Evolutionary conservation across 2,888 invertebrate species (phyloP).

Genomic region (Itoplectis maculator): DNA sequence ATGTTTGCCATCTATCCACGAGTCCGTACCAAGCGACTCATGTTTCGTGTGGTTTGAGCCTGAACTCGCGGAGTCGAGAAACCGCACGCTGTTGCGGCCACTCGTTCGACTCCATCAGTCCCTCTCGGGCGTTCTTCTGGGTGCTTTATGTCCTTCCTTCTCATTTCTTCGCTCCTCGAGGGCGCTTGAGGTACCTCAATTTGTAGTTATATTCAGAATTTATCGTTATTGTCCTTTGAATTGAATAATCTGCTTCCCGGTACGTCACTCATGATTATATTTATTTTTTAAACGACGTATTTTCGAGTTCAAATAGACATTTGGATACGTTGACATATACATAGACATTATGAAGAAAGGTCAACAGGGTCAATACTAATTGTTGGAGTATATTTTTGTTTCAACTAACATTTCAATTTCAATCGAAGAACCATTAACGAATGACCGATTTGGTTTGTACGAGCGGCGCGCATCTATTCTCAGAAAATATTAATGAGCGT

Average conservation of each 20-base stretch:
- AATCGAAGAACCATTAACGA: no score
- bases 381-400: no score
- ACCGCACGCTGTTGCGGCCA: conserved; percentile 39
- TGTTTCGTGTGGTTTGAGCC: conserved; percentile 41
- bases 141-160: conserved; percentile 29
- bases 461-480: no score
- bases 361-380: no score
- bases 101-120: conserved; percentile 31
- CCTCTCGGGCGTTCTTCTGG: conserved; percentile 19
- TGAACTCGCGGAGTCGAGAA: conserved; percentile 51
- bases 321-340: no score
- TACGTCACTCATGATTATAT: conserved; percentile 3
- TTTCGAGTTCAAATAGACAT: no score
- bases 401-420: no score
- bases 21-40: conserved; percentile 28
- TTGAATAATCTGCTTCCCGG: conserved; percentile 28
- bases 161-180: conserved; percentile 20
- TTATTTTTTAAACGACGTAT: conserved; percentile 15
- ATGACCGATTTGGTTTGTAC: no score
- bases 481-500: no score
- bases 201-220: conserved; percentile 2
- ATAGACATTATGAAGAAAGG: no score
- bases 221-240: not conserved
- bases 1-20: conserved; percentile 7
- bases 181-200: conserved; percentile 10